phyloP scores from a whole-genome alignment of 2,113 vertebrate species.

The Amazona guildingii region DNA sequence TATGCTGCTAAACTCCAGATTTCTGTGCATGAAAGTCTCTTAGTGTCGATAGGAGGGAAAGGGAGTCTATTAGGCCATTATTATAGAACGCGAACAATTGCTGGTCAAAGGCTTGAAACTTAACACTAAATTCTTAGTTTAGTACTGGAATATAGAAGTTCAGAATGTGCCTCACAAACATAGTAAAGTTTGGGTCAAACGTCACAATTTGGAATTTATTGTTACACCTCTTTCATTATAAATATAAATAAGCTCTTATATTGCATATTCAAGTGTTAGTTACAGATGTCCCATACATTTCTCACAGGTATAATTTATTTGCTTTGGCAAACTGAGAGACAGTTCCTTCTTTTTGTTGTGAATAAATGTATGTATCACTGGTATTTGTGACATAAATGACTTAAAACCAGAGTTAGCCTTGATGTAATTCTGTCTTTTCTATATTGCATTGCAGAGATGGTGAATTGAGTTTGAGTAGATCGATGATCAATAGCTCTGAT shows the following conservation, averaged over 20 bases:
- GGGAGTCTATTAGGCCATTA: neutral
- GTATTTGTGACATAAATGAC: neutral
- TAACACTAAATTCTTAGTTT: neutral
- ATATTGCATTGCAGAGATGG: slow-evolving; percentile 77
- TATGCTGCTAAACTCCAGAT: neutral
- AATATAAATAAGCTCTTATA: neutral
- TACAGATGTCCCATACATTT: neutral
- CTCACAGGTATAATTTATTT: neutral
- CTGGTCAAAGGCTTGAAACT: neutral
- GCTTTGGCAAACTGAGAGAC: neutral
- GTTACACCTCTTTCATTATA: neutral
- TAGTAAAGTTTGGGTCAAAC: neutral
- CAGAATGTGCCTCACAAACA: neutral
- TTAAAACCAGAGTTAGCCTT: neutral
- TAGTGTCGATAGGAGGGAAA: neutral
- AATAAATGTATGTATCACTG: neutral
- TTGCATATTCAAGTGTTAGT: neutral
- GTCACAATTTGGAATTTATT: neutral
- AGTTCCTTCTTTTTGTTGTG: neutral
- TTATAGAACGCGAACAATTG: neutral
- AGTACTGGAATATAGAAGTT: neutral
- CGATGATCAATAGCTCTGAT: slow-evolving; percentile 83
- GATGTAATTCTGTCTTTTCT: slow-evolving; percentile 25
- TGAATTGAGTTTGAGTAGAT: slow-evolving; percentile 80
- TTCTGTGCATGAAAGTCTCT: neutral